Percentiles rank a stretch among this genome's conserved stretches.
Conservation (phyloP, 2,888 invertebrate genomes). For the Aricia artaxerxes region DNA sequence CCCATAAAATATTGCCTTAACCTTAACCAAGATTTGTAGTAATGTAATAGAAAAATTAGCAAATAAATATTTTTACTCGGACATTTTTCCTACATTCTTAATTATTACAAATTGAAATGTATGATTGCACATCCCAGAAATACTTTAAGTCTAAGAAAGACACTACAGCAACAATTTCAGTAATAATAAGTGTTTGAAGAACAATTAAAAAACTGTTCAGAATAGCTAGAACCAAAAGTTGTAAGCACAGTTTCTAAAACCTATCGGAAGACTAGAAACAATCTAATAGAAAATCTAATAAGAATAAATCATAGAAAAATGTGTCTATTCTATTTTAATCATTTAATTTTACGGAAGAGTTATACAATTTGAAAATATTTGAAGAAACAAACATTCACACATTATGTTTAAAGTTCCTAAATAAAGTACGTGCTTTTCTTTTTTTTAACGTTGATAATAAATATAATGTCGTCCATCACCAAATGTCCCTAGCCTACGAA, state of each 20-base stretch:
- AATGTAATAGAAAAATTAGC: neutral
- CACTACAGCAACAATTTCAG: neutral
- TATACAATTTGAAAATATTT: neutral
- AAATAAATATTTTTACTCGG: neutral
- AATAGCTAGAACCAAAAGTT: neutral
- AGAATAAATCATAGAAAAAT: neutral
- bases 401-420: neutral
- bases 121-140: constrained; percentile 28
- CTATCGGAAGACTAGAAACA: constrained; percentile 17
- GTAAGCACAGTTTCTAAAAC: neutral
- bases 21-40: neutral
- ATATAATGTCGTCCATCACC: constrained; percentile 21
- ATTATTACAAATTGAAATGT: neutral
- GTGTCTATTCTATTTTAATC: no score
- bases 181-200: neutral
- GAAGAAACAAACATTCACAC: neutral
- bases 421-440: neutral
- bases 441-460: neutral
- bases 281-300: constrained; percentile 10
- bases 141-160: neutral
- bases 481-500: neutral
- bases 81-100: neutral
- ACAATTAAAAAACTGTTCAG: neutral
- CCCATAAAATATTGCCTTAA: neutral
- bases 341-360: no score